A percentile compares a stretch with the other conserved stretches of the same genome.
Evolutionary conservation across 2,113 vertebrate species (phyloP).

Genomic region (Oenanthe melanoleuca): DNA sequence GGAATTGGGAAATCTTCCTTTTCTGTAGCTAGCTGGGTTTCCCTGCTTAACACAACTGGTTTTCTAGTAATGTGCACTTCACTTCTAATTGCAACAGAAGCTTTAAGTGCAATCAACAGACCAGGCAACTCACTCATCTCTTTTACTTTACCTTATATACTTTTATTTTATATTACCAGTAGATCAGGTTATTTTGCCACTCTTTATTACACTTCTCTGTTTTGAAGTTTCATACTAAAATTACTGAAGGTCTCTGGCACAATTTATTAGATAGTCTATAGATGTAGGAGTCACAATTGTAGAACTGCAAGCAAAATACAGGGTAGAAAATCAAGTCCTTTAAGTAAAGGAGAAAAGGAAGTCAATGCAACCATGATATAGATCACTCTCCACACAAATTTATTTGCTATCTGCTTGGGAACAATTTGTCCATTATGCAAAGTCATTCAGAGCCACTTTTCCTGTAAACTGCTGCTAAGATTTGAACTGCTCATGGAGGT

Average conservation of each 20-base stretch:
- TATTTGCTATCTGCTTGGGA: neutral
- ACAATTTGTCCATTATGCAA: neutral
- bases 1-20: neutral
- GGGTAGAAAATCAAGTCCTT: neutral
- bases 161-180: neutral
- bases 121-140: neutral
- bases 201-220: neutral
- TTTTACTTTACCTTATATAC: neutral
- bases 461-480: neutral
- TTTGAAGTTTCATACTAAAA: neutral
- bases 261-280: neutral
- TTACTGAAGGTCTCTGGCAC: neutral
- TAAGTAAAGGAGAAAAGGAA: neutral
- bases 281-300: neutral
- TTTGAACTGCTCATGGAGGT: neutral
- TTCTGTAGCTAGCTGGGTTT: neutral
- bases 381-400: neutral
- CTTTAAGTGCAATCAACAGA: neutral
- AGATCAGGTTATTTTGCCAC: neutral
- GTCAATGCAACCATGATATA: neutral
- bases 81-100: neutral
- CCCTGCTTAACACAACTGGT: neutral
- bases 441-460: neutral
- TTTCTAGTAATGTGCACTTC: neutral
- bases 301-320: neutral